Percentiles rank a stretch among this genome's conserved stretches.
phyloP scores from a whole-genome alignment of 2,113 vertebrate genomes.

The Actinemys pallida region DNA sequence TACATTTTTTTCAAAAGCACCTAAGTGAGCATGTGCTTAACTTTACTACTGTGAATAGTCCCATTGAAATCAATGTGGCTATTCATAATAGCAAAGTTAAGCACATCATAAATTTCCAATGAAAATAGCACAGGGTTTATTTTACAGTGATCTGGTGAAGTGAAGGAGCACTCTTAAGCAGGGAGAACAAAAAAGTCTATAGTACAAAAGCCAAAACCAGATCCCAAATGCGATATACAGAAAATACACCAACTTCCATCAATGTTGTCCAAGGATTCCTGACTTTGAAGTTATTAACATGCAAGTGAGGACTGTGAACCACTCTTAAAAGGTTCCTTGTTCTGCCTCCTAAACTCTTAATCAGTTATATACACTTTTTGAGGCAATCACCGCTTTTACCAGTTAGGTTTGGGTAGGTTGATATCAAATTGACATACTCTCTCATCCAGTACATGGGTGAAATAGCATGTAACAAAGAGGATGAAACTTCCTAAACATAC shows the following conservation, averaged over 20 bases:
- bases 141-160: neutral
- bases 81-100: neutral
- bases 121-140: accelerated
- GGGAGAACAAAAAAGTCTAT: neutral
- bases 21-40: neutral
- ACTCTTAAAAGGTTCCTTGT: neutral
- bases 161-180: neutral
- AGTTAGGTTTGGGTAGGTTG: neutral
- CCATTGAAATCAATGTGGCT: neutral
- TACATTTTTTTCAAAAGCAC: neutral
- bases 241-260: neutral
- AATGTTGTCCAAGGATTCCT: neutral
- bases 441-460: neutral
- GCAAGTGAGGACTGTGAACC: neutral
- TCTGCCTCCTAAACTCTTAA: neutral
- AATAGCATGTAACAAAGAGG: neutral
- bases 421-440: neutral
- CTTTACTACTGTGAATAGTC: neutral
- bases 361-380: neutral
- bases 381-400: neutral
- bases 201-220: neutral
- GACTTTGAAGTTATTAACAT: neutral
- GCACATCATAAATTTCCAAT: neutral
- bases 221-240: neutral
- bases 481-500: neutral